These are phyloP conservation scores for Melanargia galathea DNA, from an alignment of 2,888 invertebrate genomes.

Conservation along the genomic window DNA sequence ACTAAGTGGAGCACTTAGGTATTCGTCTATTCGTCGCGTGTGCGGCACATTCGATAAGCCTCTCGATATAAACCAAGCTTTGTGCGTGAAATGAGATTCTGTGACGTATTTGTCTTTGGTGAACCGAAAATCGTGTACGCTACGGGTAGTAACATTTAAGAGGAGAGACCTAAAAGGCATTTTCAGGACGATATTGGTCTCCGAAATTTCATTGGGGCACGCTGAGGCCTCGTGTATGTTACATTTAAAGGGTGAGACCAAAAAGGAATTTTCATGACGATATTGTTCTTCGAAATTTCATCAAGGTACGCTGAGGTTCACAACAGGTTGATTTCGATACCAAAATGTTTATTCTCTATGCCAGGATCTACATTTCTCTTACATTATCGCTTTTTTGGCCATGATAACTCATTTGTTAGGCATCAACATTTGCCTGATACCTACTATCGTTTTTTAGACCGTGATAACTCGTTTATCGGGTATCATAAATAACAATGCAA, in stretches of 20 bases:
- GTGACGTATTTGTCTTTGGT: background rate
- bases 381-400: too few species aligned
- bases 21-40: too few species aligned
- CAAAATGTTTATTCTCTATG: background rate
- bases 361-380: background rate
- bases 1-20: too few species aligned
- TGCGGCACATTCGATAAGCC: background rate
- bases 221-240: too few species aligned
- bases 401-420: too few species aligned
- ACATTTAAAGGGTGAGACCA: too few species aligned
- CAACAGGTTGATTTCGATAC: background rate
- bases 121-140: background rate
- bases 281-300: too few species aligned
- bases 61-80: background rate
- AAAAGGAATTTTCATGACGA: too few species aligned
- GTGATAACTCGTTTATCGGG: too few species aligned
- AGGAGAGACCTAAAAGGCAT: background rate
- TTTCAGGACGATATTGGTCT: background rate
- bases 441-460: too few species aligned
- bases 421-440: too few species aligned
- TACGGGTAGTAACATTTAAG: background rate
- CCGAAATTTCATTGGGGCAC: background rate
- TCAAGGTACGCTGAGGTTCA: background rate
- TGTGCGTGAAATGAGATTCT: background rate
- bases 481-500: too few species aligned